Conservation (phyloP, 2,888 invertebrate genomes). For the Trissoscelio sp. region DNA sequence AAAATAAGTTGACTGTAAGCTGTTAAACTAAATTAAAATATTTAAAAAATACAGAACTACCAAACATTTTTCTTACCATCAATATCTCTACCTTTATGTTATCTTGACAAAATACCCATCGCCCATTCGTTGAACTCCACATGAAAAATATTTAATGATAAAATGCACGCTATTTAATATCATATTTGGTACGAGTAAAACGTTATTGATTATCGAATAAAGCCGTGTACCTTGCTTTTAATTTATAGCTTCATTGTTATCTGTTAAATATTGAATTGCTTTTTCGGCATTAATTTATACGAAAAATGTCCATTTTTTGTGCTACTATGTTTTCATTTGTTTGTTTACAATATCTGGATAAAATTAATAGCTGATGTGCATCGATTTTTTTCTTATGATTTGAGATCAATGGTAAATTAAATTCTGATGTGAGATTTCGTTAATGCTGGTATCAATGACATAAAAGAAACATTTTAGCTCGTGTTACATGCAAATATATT, state of each 20-base stretch:
- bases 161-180: conserved; percentile 18
- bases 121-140: too few relatives aligned
- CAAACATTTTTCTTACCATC: too few relatives aligned
- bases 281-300: conserved; percentile 34
- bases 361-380: conserved; percentile 13
- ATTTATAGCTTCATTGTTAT: conserved; percentile 45
- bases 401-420: too few relatives aligned
- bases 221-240: conserved; percentile 25
- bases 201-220: conserved; percentile 44
- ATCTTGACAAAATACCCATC: too few relatives aligned
- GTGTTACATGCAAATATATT: not conserved
- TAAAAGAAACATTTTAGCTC: not conserved
- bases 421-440: not conserved
- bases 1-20: too few relatives aligned
- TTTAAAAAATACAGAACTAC: too few relatives aligned
- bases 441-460: conserved; percentile 3
- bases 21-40: too few relatives aligned
- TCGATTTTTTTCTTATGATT: conserved; percentile 13
- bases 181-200: conserved; percentile 15
- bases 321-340: not conserved
- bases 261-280: conserved; percentile 24
- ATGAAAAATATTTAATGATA: too few relatives aligned
- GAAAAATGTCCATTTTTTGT: conserved; percentile 10
- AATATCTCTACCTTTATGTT: too few relatives aligned
- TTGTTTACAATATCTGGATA: not conserved